Evolutionary conservation across 2,113 vertebrate species (phyloP).

Genomic region (Polypterus bichir): DNA sequence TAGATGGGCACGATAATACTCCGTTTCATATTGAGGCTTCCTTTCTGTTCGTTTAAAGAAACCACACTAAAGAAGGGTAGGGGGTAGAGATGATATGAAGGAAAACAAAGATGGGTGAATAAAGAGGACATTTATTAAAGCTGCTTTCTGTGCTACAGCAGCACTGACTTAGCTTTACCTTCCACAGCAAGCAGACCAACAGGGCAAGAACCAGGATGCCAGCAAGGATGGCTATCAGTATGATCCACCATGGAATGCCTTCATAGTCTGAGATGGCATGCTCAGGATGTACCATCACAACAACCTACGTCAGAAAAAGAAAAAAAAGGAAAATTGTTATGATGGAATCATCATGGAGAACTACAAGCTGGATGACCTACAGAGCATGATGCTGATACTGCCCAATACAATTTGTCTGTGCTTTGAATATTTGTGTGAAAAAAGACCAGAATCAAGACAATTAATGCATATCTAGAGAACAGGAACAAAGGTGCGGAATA

Average conservation of each 20-base stretch:
- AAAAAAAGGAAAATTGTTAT: too few species aligned
- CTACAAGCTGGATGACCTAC: too few species aligned
- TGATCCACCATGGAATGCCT: conserved; percentile 78
- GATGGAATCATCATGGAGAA: too few species aligned
- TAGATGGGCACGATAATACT: conserved; percentile 70
- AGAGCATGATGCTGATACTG: too few species aligned
- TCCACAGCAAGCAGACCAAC: conserved; percentile 71
- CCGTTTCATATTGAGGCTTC: conserved; percentile 56
- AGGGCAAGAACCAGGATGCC: conserved; percentile 68
- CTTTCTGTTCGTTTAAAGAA: conserved; percentile 70
- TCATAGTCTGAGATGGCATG: conserved; percentile 47
- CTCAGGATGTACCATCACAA: conserved; percentile 75
- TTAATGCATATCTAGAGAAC: too few species aligned
- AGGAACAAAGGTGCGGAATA: too few species aligned
- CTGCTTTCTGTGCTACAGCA: neutral
- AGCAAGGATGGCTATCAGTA: conserved; percentile 67
- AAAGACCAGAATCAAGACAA: too few species aligned
- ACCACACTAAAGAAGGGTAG: conserved; percentile 53
- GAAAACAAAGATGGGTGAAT: neutral
- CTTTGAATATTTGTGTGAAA: too few species aligned
- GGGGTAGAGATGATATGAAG: neutral
- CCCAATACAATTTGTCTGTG: too few species aligned
- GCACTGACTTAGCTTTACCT: conserved; percentile 50
- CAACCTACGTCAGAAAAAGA: conserved; percentile 40
- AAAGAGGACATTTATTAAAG: neutral